Base-by-base conservation (phyloP, 2,888 invertebrate genomes). In the Galerucella calmariensis region DNA sequence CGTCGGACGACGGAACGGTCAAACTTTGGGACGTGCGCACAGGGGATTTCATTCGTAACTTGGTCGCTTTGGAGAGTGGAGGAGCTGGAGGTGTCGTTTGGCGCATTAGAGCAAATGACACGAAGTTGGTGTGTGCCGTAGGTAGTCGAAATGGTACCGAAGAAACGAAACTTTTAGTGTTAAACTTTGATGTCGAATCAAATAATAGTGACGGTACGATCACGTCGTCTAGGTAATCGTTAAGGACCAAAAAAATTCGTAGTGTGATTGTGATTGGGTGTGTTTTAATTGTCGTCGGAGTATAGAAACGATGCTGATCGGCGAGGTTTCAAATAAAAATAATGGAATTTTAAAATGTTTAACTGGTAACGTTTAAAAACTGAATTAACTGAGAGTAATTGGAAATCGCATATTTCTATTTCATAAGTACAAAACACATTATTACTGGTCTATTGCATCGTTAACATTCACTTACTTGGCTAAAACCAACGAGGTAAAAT, bases 11-110 rank as follows among this genome's bases (percentile, higher is more conserved):
- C 88, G 99, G 99, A 72, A 99, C 98, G 2, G 99, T 99, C 20
- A 99, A 99, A 88, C 90, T 99, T 75, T 99, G 99, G 99, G 98
- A 99, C 88, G 94, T 99, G 65, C 94, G 94, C 86, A 98, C 97
- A 71, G 97, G 96, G 87, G 97, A 97, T 85, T 99, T 99, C 88
- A 95, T 99, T 79, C 92, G 99, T 77, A 97, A 99, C 89, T 91
- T 99, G 78, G 97, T 99, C 74, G 93, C 96, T 59, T 89, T 99
- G 78, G 94, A 95, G 76, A 97, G 97, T 79, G 98, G 98, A 35
- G 98, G 98, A 2, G 96, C 96, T 63, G 99, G 99, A 2, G 99
- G 99, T 63, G 99, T 99, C 24, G 99, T 99, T 14, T 99, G 99
- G 99, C 92, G 99, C 66, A 97, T 99, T 79, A 90, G 95, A 24